phyloP scores from a whole-genome alignment of 2,888 invertebrate species.

The Leptinotarsa haldemani region DNA sequence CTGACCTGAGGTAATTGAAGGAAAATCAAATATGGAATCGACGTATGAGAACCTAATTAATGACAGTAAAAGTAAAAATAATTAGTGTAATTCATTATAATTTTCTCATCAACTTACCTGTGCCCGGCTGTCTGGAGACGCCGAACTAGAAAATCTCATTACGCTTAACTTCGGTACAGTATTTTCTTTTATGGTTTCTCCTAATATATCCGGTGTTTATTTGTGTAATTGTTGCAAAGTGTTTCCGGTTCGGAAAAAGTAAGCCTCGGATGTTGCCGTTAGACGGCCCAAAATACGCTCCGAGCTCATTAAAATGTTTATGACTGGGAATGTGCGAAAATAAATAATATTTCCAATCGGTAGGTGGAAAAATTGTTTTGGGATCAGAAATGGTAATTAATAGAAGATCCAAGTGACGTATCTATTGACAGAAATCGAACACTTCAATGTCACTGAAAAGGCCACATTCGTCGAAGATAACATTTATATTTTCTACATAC shows the following conservation, averaged over 20 bases:
- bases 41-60: too few species aligned
- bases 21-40: too few species aligned
- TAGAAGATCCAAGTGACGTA: too few species aligned
- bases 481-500: too few species aligned
- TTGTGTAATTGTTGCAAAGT: conserved; percentile 51
- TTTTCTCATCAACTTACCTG: conserved; percentile 13
- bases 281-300: background rate
- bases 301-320: conserved; percentile 13
- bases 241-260: conserved; percentile 34
- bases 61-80: background rate
- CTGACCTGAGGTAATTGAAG: too few species aligned
- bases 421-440: too few species aligned
- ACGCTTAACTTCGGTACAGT: conserved; percentile 7
- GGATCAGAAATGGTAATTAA: background rate
- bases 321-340: conserved; percentile 4
- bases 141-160: conserved; percentile 22
- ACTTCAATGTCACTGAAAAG: too few species aligned
- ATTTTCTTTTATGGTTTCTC: conserved; percentile 38
- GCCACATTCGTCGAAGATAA: too few species aligned
- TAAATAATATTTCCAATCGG: conserved; percentile 13
- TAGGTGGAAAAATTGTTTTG: background rate
- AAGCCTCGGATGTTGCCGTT: background rate
- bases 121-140: background rate
- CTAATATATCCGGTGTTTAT: conserved; percentile 54
- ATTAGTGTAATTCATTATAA: background rate